A percentile compares a stretch with the other conserved stretches of the same genome.
phyloP scores from a whole-genome alignment of 2,888 invertebrate genomes.

The Drosophila picticornis region DNA sequence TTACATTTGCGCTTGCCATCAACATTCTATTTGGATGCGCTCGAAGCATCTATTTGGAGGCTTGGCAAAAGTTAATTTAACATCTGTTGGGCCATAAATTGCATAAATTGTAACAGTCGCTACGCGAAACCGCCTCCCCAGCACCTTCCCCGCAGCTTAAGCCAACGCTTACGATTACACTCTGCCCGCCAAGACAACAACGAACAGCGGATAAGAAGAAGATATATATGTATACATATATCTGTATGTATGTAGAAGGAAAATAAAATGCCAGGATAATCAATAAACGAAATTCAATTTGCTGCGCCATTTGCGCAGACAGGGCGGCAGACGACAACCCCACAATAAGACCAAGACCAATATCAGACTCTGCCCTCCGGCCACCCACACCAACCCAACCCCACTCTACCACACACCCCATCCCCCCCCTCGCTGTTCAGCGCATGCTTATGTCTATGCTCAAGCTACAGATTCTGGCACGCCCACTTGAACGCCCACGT shows the following conservation, averaged over 20 bases:
- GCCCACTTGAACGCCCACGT: slow-evolving; percentile 58
- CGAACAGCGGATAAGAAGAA: slow-evolving; percentile 20
- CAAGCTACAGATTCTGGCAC: slow-evolving; percentile 48
- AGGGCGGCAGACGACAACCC: slow-evolving; percentile 37
- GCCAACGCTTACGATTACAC: slow-evolving; percentile 4
- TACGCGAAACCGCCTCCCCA: neutral
- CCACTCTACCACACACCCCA: neutral
- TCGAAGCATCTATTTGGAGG: slow-evolving; percentile 44
- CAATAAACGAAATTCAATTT: slow-evolving; percentile 82
- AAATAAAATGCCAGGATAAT: slow-evolving; percentile 80
- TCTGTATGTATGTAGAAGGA: neutral
- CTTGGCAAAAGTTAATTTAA: slow-evolving; percentile 72
- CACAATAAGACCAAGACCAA: slow-evolving; percentile 11
- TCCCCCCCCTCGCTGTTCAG: neutral
- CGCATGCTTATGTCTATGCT: slow-evolving; percentile 20
- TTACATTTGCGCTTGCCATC: neutral
- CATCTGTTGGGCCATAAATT: slow-evolving; percentile 73
- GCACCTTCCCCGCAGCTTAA: neutral
- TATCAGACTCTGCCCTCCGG: neutral
- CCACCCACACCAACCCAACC: neutral
- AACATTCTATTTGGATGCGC: slow-evolving; percentile 13
- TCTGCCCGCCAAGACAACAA: slow-evolving; percentile 20
- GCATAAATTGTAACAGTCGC: slow-evolving; percentile 62
- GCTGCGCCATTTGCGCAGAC: slow-evolving; percentile 82
- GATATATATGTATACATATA: neutral